Conservation (phyloP, 2,797 vertebrate genomes). For the Molossus alvarezi region DNA sequence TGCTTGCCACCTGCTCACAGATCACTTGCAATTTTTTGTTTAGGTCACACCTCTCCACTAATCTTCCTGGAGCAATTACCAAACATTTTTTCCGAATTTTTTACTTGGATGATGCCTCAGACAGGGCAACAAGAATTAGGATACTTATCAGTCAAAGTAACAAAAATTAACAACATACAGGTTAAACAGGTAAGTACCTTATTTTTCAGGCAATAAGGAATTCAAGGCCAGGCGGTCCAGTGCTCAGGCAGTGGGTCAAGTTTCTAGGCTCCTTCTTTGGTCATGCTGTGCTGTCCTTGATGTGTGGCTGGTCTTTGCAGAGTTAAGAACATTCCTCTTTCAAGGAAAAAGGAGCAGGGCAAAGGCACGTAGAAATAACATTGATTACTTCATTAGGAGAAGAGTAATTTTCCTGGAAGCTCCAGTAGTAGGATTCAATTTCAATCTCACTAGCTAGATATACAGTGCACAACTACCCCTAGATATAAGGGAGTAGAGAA, state of each 20-base stretch:
- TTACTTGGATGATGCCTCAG: background rate
- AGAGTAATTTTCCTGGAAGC: background rate
- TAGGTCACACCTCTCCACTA: background rate
- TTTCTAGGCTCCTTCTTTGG: background rate
- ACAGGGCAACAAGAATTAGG: background rate
- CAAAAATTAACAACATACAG: background rate
- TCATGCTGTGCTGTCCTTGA: background rate
- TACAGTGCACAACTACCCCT: background rate
- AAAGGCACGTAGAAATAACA: background rate
- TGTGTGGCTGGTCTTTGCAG: fast-evolving
- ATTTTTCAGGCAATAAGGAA: background rate
- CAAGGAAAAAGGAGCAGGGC: background rate
- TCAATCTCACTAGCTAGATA: background rate
- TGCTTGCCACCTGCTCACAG: background rate
- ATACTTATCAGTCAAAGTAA: background rate
- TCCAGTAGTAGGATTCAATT: background rate
- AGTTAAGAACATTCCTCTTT: background rate
- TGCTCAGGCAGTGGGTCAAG: fast-evolving
- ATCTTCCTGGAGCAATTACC: background rate
- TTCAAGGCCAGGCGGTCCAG: background rate
- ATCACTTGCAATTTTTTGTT: background rate
- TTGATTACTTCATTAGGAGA: background rate
- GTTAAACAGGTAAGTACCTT: background rate
- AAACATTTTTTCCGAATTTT: background rate
- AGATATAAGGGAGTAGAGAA: background rate